Conservation (phyloP, 2,888 invertebrate species). For the Campoplex capitator region DNA sequence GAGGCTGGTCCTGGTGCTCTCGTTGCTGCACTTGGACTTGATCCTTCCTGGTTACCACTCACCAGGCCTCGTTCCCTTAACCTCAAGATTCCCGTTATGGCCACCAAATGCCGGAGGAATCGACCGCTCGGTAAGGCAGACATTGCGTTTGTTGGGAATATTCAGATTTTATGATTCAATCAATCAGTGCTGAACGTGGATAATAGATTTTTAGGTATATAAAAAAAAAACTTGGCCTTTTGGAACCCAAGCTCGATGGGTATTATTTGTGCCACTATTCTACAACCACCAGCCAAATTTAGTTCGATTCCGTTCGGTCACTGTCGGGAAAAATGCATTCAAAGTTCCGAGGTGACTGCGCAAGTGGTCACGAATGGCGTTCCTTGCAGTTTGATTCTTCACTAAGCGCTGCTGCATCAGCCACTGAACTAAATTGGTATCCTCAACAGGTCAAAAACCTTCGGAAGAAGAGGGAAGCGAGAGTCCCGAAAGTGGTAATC, state of each 20-base stretch:
- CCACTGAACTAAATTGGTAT: not conserved
- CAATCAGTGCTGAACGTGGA: not conserved
- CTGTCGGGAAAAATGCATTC: not conserved
- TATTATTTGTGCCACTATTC: not conserved
- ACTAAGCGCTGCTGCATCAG: not conserved
- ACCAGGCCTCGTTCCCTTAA: constrained; percentile 90
- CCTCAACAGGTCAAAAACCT: constrained; percentile 85
- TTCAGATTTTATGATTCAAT: not conserved
- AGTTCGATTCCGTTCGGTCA: not conserved
- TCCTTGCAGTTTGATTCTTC: not conserved
- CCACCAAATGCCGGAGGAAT: constrained; percentile 84
- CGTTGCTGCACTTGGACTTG: constrained; percentile 87
- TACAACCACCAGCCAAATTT: not conserved
- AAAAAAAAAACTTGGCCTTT: not conserved
- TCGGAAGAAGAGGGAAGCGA: constrained; percentile 90
- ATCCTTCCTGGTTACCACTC: constrained; percentile 89
- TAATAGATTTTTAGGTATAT: not conserved
- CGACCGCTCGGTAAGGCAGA: constrained; percentile 84
- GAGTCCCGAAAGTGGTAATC: constrained; percentile 91
- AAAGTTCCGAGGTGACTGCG: not conserved
- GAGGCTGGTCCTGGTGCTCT: constrained; percentile 82
- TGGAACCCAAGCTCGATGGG: not conserved
- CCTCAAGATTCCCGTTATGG: constrained; percentile 88
- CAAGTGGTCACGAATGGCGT: not conserved
- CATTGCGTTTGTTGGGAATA: not conserved